phyloP scores from a whole-genome alignment of 2,797 vertebrate species.

The Macropodus opercularis region DNA sequence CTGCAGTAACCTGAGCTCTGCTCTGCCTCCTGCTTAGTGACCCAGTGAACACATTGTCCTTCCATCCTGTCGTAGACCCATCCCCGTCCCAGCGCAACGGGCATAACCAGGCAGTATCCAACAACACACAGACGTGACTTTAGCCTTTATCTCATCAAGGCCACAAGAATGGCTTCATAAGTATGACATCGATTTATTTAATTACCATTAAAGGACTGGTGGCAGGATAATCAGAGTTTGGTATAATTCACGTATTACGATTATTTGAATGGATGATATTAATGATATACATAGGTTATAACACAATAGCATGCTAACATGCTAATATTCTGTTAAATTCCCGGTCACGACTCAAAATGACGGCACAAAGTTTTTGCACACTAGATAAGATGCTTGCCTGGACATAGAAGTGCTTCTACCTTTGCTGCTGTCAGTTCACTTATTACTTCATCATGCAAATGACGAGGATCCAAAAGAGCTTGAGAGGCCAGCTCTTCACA shows the following conservation, averaged over 20 bases:
- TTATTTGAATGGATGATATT: too few species aligned
- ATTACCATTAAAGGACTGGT: constrained; percentile 12
- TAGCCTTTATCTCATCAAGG: constrained; percentile 36
- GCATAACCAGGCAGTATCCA: constrained; percentile 62
- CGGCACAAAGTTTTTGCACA: neutral
- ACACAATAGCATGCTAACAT: too few species aligned
- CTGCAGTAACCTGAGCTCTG: constrained; percentile 42
- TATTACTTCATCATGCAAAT: constrained; percentile 62
- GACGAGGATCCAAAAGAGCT: neutral
- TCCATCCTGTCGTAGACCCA: constrained; percentile 24
- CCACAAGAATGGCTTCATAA: constrained; percentile 42
- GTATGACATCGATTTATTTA: constrained; percentile 41
- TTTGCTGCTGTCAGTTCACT: constrained; percentile 23
- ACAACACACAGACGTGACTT: constrained; percentile 53
- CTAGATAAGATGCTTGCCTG: neutral
- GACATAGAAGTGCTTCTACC: constrained; percentile 13
- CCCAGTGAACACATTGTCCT: constrained; percentile 30
- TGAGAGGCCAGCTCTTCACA: constrained; percentile 22
- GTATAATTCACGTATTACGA: too few species aligned
- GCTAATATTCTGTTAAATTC: too few species aligned
- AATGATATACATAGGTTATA: too few species aligned
- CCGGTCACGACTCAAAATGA: neutral
- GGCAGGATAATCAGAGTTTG: neutral
- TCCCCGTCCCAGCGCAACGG: constrained; percentile 26
- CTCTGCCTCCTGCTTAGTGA: constrained; percentile 25